Evolutionary conservation across 2,797 vertebrate species (phyloP).

Genomic region (Oophaga sylvatica): DNA sequence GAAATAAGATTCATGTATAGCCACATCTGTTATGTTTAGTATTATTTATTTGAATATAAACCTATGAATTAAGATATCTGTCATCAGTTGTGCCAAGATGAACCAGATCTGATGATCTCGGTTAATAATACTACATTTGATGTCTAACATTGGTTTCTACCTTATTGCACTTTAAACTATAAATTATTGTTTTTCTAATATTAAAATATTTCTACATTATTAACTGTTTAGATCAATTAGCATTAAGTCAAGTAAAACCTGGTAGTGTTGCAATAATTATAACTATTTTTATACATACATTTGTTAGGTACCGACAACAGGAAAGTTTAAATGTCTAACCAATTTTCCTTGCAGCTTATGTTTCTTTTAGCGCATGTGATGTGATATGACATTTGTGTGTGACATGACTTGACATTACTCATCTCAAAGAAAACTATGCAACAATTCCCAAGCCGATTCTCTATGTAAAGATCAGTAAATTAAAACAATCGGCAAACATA

Average conservation of each 20-base stretch:
- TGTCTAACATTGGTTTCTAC: too few species aligned
- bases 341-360: slow-evolving; percentile 18
- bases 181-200: background rate
- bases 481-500: background rate
- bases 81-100: too few species aligned
- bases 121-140: too few species aligned
- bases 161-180: background rate
- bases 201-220: background rate
- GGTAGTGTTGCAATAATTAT: background rate
- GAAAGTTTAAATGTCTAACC: slow-evolving; percentile 22
- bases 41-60: too few species aligned
- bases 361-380: slow-evolving; percentile 26
- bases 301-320: slow-evolving; percentile 12
- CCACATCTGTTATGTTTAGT: too few species aligned
- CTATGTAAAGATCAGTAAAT: background rate
- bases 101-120: too few species aligned
- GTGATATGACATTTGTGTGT: slow-evolving; percentile 32
- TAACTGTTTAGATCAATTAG: background rate
- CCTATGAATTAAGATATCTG: too few species aligned
- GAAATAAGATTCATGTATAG: too few species aligned
- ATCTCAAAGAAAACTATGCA: slow-evolving; percentile 1
- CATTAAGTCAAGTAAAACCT: background rate
- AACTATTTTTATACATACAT: slow-evolving; percentile 6
- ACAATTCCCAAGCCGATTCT: background rate
- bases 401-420: slow-evolving; percentile 12